A percentile compares a stretch with the other conserved stretches of the same genome.
Evolutionary conservation across 2,888 invertebrate species (phyloP).

Genomic region (Litoditis marina): DNA sequence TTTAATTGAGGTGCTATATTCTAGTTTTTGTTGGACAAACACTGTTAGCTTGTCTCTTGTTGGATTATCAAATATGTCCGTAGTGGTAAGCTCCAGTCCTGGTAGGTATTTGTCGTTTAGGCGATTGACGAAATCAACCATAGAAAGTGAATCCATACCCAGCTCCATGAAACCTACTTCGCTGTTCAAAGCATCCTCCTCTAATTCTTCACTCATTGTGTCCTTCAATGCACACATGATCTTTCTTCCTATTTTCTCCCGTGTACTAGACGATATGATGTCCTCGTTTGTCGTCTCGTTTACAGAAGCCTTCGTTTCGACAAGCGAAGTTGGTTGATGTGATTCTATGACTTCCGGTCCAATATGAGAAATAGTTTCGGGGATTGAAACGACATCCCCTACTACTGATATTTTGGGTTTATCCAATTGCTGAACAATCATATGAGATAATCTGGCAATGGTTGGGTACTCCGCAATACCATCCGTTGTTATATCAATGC

Average conservation of each 20-base stretch:
- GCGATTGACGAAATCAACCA: conserved; percentile 53
- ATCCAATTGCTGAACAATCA: no score
- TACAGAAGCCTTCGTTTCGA: no score
- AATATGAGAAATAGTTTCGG: no score
- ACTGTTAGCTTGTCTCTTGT: conserved; percentile 37
- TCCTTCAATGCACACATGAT: background rate
- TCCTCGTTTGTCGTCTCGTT: no score
- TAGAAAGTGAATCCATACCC: conserved; percentile 53
- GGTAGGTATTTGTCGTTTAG: conserved; percentile 37
- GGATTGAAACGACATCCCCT: no score
- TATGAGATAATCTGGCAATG: no score
- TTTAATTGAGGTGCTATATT: no score
- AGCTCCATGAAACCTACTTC: conserved; percentile 46
- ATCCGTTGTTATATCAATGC: conserved; percentile 25
- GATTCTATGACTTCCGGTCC: background rate
- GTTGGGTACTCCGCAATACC: conserved; percentile 37
- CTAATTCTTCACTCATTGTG: background rate
- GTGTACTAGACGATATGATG: no score
- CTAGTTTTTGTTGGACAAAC: no score
- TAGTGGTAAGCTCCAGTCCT: conserved; percentile 29
- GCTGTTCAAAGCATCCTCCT: background rate
- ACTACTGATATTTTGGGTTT: no score
- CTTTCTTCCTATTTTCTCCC: no score
- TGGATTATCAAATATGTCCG: conserved; percentile 45
- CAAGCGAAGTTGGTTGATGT: no score